Evolutionary conservation across 2,797 vertebrate species (phyloP), one percentile per base, ranked within the genome.

Genomic region (Liparis tanakae): DNA sequence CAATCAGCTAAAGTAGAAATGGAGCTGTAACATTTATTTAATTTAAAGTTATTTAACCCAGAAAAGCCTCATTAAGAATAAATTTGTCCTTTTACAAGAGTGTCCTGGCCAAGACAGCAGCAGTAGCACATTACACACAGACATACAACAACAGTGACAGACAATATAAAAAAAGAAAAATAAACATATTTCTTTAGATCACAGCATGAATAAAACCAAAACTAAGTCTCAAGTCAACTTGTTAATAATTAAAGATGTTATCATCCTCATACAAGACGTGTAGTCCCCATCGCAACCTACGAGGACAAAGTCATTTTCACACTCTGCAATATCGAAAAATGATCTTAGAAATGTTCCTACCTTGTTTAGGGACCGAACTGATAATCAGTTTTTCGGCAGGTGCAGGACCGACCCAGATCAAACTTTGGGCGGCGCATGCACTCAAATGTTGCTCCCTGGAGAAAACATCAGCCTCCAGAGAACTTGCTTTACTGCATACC

Each of bases 281-380:
- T 12, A 25, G 50, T 53, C 15, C 7, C 36, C 15, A 58, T 20
- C 22, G 66, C 53, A 58, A 59, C 14, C 6, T 7, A 66, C 43
- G 17, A 9, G 13, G 77, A 70, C 53, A 44, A 41, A 20, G 2
- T 7, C 1, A 7, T 34, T n/a, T 20, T 43, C 34, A 71, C 2
- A 58, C 14, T 13, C 17, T 4, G 9, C 0, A 34, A 33, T 17
- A 41, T 30, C 1, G 20, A 39, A 10, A 7, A 20, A 74, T 30
- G 25, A 33, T 60, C 39, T 1, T 5, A 0, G 3, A 25, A 60
- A 18, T 20, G 14, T 1, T 48, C 2, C 80, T 89, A 93, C 91
- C 90, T 91, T 76, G 30, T 77, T 37, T 43, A 6, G 33, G 12
- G 46, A 73, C 39, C 36, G 30, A 63, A 65, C 59, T 41, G 69